phyloP scores from a whole-genome alignment of 2,888 invertebrate genomes.

The Ellobium chinense region DNA sequence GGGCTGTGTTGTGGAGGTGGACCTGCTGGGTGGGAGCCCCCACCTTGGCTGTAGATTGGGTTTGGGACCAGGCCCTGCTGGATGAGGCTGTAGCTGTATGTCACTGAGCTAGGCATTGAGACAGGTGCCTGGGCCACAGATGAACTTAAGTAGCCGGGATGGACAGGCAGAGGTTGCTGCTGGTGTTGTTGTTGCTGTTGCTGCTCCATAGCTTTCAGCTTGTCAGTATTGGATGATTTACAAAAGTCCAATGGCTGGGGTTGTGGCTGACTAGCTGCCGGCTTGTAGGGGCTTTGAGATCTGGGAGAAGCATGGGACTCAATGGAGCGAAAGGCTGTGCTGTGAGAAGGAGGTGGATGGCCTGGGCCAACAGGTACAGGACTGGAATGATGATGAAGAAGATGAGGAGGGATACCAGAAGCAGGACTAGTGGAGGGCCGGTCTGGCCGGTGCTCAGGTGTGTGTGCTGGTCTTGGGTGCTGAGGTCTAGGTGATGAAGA shows the following conservation, averaged over 20 bases:
- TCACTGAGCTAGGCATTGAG: slow-evolving; percentile 65
- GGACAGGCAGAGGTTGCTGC: slow-evolving; percentile 50
- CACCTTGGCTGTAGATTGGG: slow-evolving; percentile 80
- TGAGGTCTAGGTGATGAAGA: slow-evolving; percentile 66
- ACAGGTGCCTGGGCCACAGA: slow-evolving; percentile 70
- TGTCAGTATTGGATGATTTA: slow-evolving; percentile 55
- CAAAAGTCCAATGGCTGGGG: slow-evolving; percentile 73
- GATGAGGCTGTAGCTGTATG: slow-evolving; percentile 73
- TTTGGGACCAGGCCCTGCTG: slow-evolving; percentile 79
- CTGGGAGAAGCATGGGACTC: slow-evolving; percentile 55
- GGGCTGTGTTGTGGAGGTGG: slow-evolving; percentile 42
- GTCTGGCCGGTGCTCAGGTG: slow-evolving; percentile 61
- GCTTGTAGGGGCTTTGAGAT: slow-evolving; percentile 70
- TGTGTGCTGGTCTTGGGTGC: slow-evolving; percentile 68
- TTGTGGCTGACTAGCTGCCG: slow-evolving; percentile 67
- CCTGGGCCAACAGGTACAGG: slow-evolving; percentile 46
- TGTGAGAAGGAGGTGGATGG: slow-evolving; percentile 54
- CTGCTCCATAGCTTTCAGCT: slow-evolving; percentile 25
- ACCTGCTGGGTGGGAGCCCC: slow-evolving; percentile 59
- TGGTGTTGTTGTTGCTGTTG: too few relatives aligned
- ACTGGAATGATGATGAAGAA: slow-evolving; percentile 57
- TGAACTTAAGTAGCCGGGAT: slow-evolving; percentile 22
- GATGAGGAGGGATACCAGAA: slow-evolving; percentile 60
- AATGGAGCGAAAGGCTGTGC: slow-evolving; percentile 58
- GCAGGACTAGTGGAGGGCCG: slow-evolving; percentile 61